Base-by-base conservation (phyloP, 92 coral and sea anemone genomes). In the Palythoa caribaeorum region DNA sequence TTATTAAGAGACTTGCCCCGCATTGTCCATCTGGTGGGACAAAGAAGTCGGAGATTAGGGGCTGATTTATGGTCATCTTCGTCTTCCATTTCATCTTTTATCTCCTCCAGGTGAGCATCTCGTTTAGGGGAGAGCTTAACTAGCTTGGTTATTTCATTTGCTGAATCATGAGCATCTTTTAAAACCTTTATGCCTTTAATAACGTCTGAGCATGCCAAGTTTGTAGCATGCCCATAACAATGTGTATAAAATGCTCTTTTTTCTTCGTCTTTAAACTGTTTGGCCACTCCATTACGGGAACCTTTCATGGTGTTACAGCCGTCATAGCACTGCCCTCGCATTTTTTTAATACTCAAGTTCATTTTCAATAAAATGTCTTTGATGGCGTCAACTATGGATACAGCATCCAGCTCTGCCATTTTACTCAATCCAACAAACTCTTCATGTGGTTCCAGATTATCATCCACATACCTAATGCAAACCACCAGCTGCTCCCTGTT, bases 141-240 rank as follows among this genome's bases (percentile, higher is more conserved):
- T 19, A 16, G 20, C 16, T 63, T 63, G 7, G 71, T 16, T 63
- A 63, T 63, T 16, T 63, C 71, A 6, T n/a, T 16, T 8, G 1
- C 20, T 63, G 71, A 11, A 6, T 63, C 71, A 6, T 1, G 20
- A 6, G 71, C 20, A 13, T 63, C 71, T 6, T 19, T 2, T 63
- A 63, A 16, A 7, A 19, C 19, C 6, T 63, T 63, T 15, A 2
- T 6, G 7, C 16, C 7, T 66, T 76, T 84, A 11, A 77, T 77
- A 55, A 38, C 53, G 53, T 90, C 76, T 19, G 78, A 77, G 72
- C 85, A 77, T 44, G 87, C 87, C 60, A 84, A 60, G 65, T 83
- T 83, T 38, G 76, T 55, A 69, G 79, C 89, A 40, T 77, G 86
- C 17, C 93, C 88, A 83, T 81, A 87, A 35, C 87, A 87, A 53